phyloP scores from a whole-genome alignment of 2,113 vertebrate species.

The Connochaetes taurinus region DNA sequence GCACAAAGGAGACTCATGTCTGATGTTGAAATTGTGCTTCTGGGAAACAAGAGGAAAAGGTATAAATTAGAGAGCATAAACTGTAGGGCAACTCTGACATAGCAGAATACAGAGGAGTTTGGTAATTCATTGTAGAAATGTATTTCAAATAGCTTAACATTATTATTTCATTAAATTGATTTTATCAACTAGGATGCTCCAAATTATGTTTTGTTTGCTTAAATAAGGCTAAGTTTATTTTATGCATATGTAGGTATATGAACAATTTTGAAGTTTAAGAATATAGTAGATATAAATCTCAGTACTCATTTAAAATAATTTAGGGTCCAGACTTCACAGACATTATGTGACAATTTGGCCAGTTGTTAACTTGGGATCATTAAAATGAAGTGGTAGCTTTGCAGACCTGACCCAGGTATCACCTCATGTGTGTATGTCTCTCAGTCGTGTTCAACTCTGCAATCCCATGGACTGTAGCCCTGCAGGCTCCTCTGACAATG shows the following conservation, averaged over 20 bases:
- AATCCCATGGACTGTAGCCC: not conserved
- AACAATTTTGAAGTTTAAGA: not conserved
- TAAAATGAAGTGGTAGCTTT: not conserved
- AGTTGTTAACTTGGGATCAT: not conserved
- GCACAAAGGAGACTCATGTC: not conserved
- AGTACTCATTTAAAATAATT: not conserved
- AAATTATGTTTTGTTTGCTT: not conserved
- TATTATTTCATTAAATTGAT: not conserved
- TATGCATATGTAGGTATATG: not conserved
- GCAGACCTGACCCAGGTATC: not conserved
- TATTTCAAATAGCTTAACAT: not conserved
- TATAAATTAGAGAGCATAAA: not conserved
- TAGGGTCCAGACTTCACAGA: not conserved
- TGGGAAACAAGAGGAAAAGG: not conserved
- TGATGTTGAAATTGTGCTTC: not conserved
- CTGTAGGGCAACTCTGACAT: too few species aligned
- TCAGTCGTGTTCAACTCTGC: not conserved
- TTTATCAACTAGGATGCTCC: not conserved
- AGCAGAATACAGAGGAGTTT: not conserved
- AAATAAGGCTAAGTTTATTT: not conserved
- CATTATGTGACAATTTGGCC: not conserved
- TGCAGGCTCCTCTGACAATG: not conserved
- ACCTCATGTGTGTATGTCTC: not conserved
- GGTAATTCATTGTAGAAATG: not conserved
- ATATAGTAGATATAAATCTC: not conserved